Base-by-base conservation (phyloP, 1,140 invertebrate genomes). In the Drosophila lacertosa region DNA sequence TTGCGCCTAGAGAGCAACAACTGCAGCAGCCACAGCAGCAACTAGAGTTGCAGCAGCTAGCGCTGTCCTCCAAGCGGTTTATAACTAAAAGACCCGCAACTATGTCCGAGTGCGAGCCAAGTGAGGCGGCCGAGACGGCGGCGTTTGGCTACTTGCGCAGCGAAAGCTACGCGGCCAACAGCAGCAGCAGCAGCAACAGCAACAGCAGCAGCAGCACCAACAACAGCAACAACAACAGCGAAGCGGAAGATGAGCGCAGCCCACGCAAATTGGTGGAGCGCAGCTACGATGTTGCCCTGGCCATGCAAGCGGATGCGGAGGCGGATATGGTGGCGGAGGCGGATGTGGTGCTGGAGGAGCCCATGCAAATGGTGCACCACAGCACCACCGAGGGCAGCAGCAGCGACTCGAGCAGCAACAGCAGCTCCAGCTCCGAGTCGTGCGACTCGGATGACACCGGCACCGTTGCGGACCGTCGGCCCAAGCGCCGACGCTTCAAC, bases 401-500 rank as follows among this genome's bases (percentile, higher is more conserved):
- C 42, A 78, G 67, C 47, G 45, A 75, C 16, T 35, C 68, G 66
- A 69, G 62, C 40, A 64, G 66, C 11, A 40, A 59, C 20, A 77
- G 63, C 64, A 90, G 74, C 18, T 89, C 75, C 32, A 81, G 79
- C 45, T 91, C 90, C 0, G 90, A 91, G 20, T 86, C 86, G 0
- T 74, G 84, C 1, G 90, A 91, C 40, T 88, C 88, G 0, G 90
- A 91, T 54, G 89, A 91, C 29, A 91, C 90, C 1, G 83, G 91
- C n/a, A 89, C 86, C 0, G 84, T 91, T 24, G 88, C 80, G 9
- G 83, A 91, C 72, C 75, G 91, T 0, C 59, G 91, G 3, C 91
- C 92, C n/a, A 94, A 94, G 10, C 92, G 94, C 0, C 94, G 94
- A 10, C 92, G 93, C 15, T 96, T 96, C 80, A 95, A 95, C 0